Conservation (phyloP, 2,113 vertebrate genomes). For the Daphoenositta chrysoptera region DNA sequence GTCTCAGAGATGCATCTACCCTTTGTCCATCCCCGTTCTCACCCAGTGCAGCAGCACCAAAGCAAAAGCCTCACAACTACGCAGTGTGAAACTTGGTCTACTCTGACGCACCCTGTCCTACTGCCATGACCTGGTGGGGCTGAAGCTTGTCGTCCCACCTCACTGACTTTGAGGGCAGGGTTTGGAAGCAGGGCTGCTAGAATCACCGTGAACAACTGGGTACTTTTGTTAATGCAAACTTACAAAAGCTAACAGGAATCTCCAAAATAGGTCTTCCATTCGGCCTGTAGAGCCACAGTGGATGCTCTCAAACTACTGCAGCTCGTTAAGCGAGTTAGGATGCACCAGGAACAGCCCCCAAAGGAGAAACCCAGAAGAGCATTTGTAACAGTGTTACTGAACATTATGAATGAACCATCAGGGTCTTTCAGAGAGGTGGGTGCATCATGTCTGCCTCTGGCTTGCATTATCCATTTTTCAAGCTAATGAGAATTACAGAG, state of each 20-base stretch:
- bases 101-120: accelerated
- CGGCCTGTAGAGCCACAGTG: accelerated
- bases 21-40: neutral
- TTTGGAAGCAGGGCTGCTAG: neutral
- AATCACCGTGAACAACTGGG: neutral
- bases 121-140: too few relatives aligned
- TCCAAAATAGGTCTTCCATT: neutral
- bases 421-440: neutral
- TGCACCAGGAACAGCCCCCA: neutral
- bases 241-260: neutral
- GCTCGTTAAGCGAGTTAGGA: neutral
- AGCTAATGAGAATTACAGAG: neutral
- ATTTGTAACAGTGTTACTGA: neutral
- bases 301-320: neutral
- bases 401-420: neutral
- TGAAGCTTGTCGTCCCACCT: neutral
- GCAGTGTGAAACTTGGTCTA: neutral
- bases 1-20: neutral
- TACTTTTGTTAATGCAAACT: neutral
- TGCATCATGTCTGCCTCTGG: neutral
- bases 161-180: neutral
- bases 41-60: neutral
- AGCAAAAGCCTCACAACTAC: neutral
- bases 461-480: neutral
- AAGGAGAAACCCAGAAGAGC: neutral